Conservation (phyloP, 2,113 vertebrate genomes). For the Brachirus orientalis region DNA sequence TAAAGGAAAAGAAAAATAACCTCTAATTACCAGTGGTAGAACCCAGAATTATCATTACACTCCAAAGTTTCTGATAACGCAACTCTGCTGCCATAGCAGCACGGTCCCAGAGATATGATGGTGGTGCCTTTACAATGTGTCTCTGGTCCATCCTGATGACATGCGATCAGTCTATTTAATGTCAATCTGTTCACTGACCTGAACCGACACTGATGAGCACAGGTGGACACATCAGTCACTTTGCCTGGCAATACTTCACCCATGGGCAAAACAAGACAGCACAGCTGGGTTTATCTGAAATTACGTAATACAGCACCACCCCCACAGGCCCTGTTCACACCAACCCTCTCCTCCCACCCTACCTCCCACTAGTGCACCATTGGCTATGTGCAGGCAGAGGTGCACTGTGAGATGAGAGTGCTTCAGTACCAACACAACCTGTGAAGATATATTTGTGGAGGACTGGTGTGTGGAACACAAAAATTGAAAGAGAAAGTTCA, state of each 20-base stretch:
- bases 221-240: conserved; percentile 64
- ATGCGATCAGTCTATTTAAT: conserved; percentile 20
- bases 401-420: conserved; percentile 56
- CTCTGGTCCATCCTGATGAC: conserved; percentile 11
- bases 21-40: conserved; percentile 67
- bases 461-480: conserved; percentile 6
- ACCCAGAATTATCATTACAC: conserved; percentile 64
- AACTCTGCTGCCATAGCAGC: conserved; percentile 71
- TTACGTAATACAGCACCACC: conserved; percentile 72
- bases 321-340: conserved; percentile 71
- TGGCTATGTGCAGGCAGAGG: conserved; percentile 65
- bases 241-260: conserved; percentile 53
- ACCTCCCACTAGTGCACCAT: conserved; percentile 59
- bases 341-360: conserved; percentile 64
- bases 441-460: conserved; percentile 41
- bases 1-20: conserved; percentile 31
- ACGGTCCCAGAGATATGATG: conserved; percentile 10
- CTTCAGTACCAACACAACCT: conserved; percentile 35
- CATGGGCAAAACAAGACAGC: conserved; percentile 59
- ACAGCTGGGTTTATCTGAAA: conserved; percentile 68
- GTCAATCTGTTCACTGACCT: conserved; percentile 37
- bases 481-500: not conserved
- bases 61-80: conserved; percentile 58
- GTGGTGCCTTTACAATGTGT: conserved; percentile 13
- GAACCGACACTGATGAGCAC: conserved; percentile 33